Evolutionary conservation across 53 echinoderm and acorn worm genomes (phyloP), one percentile per base, ranked within the genome.

Genomic region (Patiria pectinifera): DNA sequence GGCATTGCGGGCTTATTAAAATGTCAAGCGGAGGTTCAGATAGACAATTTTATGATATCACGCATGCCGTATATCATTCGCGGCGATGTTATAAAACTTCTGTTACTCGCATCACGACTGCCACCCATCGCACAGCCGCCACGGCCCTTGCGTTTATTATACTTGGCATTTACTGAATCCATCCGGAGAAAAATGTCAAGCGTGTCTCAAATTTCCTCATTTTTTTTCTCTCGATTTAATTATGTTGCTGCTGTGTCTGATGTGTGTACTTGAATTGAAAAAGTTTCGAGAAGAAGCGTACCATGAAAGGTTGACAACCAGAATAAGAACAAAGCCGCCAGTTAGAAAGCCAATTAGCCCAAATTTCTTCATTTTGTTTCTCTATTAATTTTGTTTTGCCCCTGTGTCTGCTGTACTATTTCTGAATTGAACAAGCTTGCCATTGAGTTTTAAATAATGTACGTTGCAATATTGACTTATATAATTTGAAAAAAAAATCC

Each of bases 161-260:
- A 10, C 75, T 35, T 75, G 86, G 86, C 86, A 71, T 72, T 53
- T 53, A 46, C 24, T 21, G 75, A 75, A 86, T 9, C 86, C 25
- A 86, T 72, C 75, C 66, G 13, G 47, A 16, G 75, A 75, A 86
- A 35, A 86, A 46, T 48, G 71, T 16, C 86, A 21, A 86, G 48
- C 86, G 75, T 86, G 75, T n/a, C 45, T 59, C 75, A 45, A 86
- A 35, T 86, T 49, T 72, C 22, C n/a, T 86, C 69, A 69, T 70
- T 86, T 18, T 70, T 23, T 70, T 1, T 3, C 8, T 47, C 11
- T 48, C 12, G 63, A 48, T 86, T 48, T 23, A 86, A 86, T 48
- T 72, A 86, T 74, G 47, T 47, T 72, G 25, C 48, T 11, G 45
- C 47, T 15, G 79, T 78, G 11, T 24, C 6, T 24, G 69, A 6